Percentiles rank a stretch among this genome's conserved stretches.
Evolutionary conservation across 2,888 invertebrate species (phyloP).

Genomic region (Callyntrura sp.): DNA sequence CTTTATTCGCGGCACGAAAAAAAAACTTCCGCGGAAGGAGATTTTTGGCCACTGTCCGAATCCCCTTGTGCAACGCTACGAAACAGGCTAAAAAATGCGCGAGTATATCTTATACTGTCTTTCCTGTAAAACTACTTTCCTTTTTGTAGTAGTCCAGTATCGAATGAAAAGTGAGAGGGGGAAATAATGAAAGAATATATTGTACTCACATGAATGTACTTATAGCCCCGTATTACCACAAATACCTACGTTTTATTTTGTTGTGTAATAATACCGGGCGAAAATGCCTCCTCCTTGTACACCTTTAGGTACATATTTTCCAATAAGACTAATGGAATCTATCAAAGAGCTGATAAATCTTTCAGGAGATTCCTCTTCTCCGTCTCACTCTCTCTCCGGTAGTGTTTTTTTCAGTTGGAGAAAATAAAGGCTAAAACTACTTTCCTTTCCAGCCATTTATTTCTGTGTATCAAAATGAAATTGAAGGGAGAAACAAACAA

Average conservation of each 20-base stretch:
- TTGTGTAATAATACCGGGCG: conserved; percentile 9
- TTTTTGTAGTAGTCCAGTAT: not conserved
- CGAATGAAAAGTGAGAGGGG: not conserved
- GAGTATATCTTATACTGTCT: no score
- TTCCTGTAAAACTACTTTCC: not conserved
- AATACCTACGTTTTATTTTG: conserved; percentile 12
- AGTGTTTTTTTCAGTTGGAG: conserved; percentile 27
- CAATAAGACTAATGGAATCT: conserved; percentile 84
- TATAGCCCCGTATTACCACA: not conserved
- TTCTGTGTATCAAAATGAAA: conserved; percentile 48
- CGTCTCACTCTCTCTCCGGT: conserved; percentile 18
- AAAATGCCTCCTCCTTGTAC: not conserved
- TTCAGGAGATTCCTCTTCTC: conserved; percentile 76
- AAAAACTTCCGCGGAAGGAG: no score
- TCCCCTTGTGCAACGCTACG: no score
- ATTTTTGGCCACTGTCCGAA: no score
- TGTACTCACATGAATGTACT: not conserved
- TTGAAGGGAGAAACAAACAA: conserved; percentile 27
- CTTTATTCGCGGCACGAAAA: no score
- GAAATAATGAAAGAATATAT: conserved; percentile 16
- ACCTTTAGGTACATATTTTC: conserved; percentile 75
- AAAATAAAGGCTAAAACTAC: conserved; percentile 62
- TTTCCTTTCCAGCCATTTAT: conserved; percentile 26
- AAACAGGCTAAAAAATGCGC: no score
- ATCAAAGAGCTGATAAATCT: conserved; percentile 84